phyloP scores from a whole-genome alignment of 2,888 invertebrate genomes.

The Lasius fuliginosus region DNA sequence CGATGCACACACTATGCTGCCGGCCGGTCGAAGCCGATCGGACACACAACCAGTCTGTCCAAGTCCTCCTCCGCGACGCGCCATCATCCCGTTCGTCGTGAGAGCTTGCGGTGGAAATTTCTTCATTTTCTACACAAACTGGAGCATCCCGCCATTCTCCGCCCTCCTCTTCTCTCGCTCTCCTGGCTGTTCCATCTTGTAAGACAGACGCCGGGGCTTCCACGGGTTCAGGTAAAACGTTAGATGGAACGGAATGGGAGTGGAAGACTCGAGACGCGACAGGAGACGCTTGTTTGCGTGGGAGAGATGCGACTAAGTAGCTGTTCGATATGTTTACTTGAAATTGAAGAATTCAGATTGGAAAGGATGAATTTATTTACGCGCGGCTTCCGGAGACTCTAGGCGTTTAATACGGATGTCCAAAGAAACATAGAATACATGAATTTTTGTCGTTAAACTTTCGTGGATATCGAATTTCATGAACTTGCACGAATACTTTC shows the following conservation, averaged over 20 bases:
- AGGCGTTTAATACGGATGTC: background rate
- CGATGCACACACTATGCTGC: constrained; percentile 72
- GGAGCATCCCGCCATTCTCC: background rate
- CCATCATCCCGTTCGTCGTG: constrained; percentile 40
- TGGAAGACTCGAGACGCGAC: background rate
- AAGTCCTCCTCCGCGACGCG: constrained; percentile 58
- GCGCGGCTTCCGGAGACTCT: background rate
- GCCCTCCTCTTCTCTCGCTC: background rate
- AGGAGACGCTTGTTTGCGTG: background rate
- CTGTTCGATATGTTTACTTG: background rate
- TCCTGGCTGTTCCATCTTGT: background rate
- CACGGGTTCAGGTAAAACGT: constrained; percentile 11
- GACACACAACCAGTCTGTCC: constrained; percentile 75
- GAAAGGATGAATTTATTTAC: background rate
- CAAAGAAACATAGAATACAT: background rate
- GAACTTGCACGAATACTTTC: background rate
- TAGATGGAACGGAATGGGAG: background rate
- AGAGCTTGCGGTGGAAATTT: constrained; percentile 3
- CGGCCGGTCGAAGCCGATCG: constrained; percentile 69
- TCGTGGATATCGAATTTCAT: background rate
- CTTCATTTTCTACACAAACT: background rate
- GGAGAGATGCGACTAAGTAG: background rate
- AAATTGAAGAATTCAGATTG: background rate
- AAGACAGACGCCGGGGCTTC: background rate
- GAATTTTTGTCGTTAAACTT: background rate